Evolutionary conservation across 2,888 invertebrate species (phyloP), one percentile per base, ranked within the genome.

Genomic region (Cyclophora albipunctata): DNA sequence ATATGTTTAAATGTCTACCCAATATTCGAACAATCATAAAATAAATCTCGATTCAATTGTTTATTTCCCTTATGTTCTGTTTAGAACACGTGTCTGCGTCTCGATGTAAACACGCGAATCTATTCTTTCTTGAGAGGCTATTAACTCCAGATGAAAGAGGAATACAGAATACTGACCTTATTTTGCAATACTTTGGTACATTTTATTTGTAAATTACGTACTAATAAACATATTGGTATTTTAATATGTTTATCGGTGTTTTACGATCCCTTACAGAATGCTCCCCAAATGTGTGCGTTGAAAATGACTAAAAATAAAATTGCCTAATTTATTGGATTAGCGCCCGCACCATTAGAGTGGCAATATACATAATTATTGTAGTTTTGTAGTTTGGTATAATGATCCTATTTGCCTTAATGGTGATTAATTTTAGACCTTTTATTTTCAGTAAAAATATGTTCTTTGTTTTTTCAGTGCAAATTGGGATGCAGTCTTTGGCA

Each of bases 401-500:
- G 50, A 47, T 51, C 49, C 45, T 52, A 37, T 37, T 5, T 37
- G 5, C 37, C 5, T 37, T 37, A 5, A 37, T 5, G 37, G 37
- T 37, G 20, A 1, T 37, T 4, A 48, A 37, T 43, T 43, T 46
- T 51, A 44, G 45, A 45, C 33, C 46, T 50, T 42, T 49, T 45
- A 45, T 47, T 42, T 44, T 49, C 20, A 20, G 20, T 20, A 20
- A 20, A 20, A 20, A 20, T 20, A 20, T 57, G 45, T 58, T 50
- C 50, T 20, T 54, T 53, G 60, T 76, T 73, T 73, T 72, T 92
- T 91, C 90, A 96, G 96, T 96, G 96, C 76, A 90, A 91, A 53
- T 90, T 91, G 75, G 96, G 96, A 51, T 96, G 96, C 82, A 91
- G 91, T 66, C 84, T 94, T 58, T 96, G 95, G 96, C 91, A 91